Conservation (phyloP, 2,888 invertebrate genomes). For the Creontiades dilutus region DNA sequence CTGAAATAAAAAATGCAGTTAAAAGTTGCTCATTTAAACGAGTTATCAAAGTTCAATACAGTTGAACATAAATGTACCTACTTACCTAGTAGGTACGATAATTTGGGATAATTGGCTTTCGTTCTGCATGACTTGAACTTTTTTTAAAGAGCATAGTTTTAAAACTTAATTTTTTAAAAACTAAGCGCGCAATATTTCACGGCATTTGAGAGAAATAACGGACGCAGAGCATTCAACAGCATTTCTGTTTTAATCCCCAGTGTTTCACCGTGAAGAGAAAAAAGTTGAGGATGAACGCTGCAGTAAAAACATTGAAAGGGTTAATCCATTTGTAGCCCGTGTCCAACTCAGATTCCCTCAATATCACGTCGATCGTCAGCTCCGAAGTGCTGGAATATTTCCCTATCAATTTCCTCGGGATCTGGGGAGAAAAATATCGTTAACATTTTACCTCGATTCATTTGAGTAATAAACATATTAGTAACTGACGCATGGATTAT, state of each 20-base stretch:
- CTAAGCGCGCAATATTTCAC: no score
- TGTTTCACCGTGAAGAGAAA: slow-evolving; percentile 59
- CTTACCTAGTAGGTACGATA: no score
- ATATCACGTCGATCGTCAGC: background rate
- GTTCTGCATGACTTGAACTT: no score
- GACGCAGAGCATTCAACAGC: background rate
- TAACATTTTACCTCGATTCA: background rate
- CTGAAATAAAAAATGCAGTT: no score
- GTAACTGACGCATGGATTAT: no score
- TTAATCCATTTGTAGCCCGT: slow-evolving; percentile 36
- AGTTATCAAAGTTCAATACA: no score
- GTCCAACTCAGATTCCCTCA: background rate
- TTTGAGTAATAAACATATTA: no score
- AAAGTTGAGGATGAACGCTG: slow-evolving; percentile 63
- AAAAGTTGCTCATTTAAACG: no score
- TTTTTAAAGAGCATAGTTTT: no score
- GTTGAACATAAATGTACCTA: no score
- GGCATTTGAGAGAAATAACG: background rate
- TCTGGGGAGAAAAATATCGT: slow-evolving; percentile 33
- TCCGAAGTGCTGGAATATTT: slow-evolving; percentile 33
- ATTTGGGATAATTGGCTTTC: no score
- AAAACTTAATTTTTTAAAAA: no score
- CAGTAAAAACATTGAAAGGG: slow-evolving; percentile 67
- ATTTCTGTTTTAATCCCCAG: slow-evolving; percentile 33
- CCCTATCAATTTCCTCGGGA: slow-evolving; percentile 25